Evolutionary conservation across 1,140 invertebrate species (phyloP).

Genomic region (Hyles euphorbiae): DNA sequence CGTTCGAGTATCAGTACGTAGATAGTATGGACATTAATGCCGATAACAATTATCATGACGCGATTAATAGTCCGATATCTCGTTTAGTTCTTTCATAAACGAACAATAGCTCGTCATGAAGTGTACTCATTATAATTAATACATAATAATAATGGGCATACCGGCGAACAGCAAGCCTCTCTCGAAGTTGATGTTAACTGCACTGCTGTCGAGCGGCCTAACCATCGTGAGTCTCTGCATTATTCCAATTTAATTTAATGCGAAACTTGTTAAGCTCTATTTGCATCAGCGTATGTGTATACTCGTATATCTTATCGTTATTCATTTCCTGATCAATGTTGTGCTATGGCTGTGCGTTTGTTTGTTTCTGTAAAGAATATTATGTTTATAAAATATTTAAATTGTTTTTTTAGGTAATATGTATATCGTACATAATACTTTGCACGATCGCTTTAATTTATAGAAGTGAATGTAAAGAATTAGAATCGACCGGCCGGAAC

Average conservation of each 20-base stretch:
- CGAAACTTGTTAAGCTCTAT: too few species aligned
- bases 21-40: conserved; percentile 39
- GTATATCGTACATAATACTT: conserved; percentile 26
- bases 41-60: conserved; percentile 61
- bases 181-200: conserved; percentile 24
- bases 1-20: conserved; percentile 9
- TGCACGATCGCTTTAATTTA: conserved; percentile 28
- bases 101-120: conserved; percentile 30
- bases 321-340: neutral
- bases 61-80: conserved; percentile 42
- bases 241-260: too few species aligned
- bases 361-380: neutral
- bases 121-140: conserved; percentile 27
- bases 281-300: too few species aligned
- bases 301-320: too few species aligned
- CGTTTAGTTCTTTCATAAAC: conserved; percentile 33
- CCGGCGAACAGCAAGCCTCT: conserved; percentile 17
- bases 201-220: conserved; percentile 29
- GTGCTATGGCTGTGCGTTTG: neutral
- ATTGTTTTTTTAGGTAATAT: conserved; percentile 22
- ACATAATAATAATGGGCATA: conserved; percentile 23
- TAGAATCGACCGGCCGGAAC: conserved; percentile 2
- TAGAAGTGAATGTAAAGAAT: conserved; percentile 23
- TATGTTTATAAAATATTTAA: neutral
- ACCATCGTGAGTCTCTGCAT: conserved; percentile 37